phyloP scores from a whole-genome alignment of 2,113 vertebrate species.

The Tragelaphus buxtoni region DNA sequence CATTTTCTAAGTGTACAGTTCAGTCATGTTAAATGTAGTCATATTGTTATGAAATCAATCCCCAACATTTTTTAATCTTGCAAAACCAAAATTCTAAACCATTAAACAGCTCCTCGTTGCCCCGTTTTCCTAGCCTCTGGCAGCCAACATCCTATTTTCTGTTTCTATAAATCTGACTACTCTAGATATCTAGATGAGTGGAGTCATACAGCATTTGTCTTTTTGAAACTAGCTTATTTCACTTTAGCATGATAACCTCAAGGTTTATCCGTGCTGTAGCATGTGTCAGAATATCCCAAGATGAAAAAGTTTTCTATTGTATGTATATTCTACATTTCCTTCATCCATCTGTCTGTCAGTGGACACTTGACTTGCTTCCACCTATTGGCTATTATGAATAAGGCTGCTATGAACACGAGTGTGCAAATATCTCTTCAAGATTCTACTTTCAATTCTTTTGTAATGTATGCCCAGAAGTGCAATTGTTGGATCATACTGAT shows the following conservation, averaged over 20 bases:
- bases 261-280: background rate
- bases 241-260: background rate
- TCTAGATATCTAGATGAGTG: background rate
- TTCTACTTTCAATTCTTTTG: background rate
- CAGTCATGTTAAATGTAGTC: background rate
- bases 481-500: background rate
- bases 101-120: background rate
- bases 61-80: background rate
- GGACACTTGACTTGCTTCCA: background rate
- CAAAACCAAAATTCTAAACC: background rate
- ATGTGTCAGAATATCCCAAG: background rate
- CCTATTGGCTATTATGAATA: background rate
- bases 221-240: background rate
- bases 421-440: background rate
- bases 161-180: background rate
- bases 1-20: background rate
- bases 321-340: background rate
- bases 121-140: background rate
- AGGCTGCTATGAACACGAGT: background rate
- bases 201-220: background rate
- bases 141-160: background rate
- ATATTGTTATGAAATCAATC: background rate
- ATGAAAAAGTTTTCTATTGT: background rate
- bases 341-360: background rate
- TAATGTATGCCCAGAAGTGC: background rate